Conservation (phyloP, 2,797 vertebrate genomes). For the Takifugu ocellatus region DNA sequence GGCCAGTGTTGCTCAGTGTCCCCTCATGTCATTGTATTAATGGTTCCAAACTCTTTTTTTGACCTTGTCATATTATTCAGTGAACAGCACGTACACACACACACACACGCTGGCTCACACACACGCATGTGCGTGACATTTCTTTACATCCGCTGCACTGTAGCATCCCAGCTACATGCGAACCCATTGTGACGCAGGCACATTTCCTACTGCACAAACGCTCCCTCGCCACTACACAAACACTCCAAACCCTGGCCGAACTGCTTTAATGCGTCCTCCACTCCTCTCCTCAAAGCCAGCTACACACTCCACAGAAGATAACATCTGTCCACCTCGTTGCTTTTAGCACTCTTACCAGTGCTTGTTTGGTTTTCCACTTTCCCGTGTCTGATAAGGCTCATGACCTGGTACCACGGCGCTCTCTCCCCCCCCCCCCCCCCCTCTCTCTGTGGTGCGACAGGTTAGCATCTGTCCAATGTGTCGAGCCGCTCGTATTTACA, state of each 20-base stretch:
- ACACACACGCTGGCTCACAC: no score
- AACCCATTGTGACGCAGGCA: slow-evolving; percentile 36
- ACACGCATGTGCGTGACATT: background rate
- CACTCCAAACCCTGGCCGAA: slow-evolving; percentile 22
- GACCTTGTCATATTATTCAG: slow-evolving; percentile 13
- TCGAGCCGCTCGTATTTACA: slow-evolving; percentile 1
- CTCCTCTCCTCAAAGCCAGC: slow-evolving; percentile 34
- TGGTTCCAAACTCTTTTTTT: background rate
- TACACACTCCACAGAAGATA: slow-evolving; percentile 34
- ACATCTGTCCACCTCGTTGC: slow-evolving; percentile 42
- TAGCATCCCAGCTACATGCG: slow-evolving; percentile 24
- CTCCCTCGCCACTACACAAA: slow-evolving; percentile 24
- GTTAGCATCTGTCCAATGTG: slow-evolving; percentile 5
- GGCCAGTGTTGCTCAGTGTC: slow-evolving; percentile 26
- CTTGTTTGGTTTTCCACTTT: slow-evolving; percentile 57
- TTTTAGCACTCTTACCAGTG: slow-evolving; percentile 43
- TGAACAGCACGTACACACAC: slow-evolving; percentile 19
- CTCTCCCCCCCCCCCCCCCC: background rate
- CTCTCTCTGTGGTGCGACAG: background rate
- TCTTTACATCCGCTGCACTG: slow-evolving; percentile 22
- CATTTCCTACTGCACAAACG: slow-evolving; percentile 26
- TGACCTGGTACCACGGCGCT: slow-evolving; percentile 34
- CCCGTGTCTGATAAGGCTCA: slow-evolving; percentile 45
- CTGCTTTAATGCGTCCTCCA: slow-evolving; percentile 29
- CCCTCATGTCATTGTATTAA: background rate